Percentiles rank a stretch among this genome's conserved stretches.
These are phyloP conservation scores for Eilema griseolum DNA, from an alignment of 2,888 invertebrate genomes.

Conservation along the genomic window DNA sequence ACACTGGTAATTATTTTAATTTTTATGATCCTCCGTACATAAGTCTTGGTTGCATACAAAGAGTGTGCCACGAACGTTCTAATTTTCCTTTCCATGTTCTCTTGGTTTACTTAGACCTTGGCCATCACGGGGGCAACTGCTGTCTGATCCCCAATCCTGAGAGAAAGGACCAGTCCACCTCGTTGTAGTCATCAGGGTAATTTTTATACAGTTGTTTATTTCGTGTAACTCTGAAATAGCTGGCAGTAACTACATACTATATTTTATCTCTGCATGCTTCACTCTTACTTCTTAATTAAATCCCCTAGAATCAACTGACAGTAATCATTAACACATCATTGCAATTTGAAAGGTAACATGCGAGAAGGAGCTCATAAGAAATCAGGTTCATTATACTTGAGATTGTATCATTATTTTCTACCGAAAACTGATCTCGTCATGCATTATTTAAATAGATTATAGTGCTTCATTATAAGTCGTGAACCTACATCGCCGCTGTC, in stretches of 20 bases:
- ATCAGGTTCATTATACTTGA: too few species aligned
- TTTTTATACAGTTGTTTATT: too few species aligned
- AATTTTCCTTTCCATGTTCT: not conserved
- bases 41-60: not conserved
- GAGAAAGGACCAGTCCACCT: too few species aligned
- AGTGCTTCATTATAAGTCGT: slow-evolving; percentile 24
- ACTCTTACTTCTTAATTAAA: not conserved
- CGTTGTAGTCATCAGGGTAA: too few species aligned
- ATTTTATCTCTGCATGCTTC: not conserved
- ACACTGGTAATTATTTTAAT: not conserved
- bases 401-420: not conserved
- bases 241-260: too few species aligned
- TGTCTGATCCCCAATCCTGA: too few species aligned
- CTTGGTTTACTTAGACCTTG: too few species aligned
- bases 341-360: not conserved
- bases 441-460: not conserved
- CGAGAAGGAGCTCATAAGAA: too few species aligned
- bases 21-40: not conserved
- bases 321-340: not conserved
- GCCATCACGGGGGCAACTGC: too few species aligned
- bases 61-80: not conserved
- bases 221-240: too few species aligned
- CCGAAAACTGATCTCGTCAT: not conserved
- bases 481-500: slow-evolving; percentile 49
- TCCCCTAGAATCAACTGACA: not conserved